These are phyloP conservation scores for Ernsta delagoae DNA, from an alignment of 2,888 invertebrate species.

Conservation along the genomic window DNA sequence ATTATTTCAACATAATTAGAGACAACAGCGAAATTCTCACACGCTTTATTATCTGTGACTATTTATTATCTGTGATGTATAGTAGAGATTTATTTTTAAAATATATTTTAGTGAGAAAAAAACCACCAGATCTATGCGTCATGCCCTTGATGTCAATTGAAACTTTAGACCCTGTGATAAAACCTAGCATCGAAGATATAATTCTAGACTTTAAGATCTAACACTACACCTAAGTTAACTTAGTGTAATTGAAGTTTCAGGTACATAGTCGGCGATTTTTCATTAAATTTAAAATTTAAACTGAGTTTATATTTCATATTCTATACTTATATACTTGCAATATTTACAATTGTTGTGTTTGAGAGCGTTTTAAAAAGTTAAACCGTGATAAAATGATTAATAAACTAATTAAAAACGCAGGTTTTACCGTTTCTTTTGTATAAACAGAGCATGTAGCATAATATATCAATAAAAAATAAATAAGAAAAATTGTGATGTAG, in stretches of 20 bases:
- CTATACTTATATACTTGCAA: slow-evolving; percentile 55
- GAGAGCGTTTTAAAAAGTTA: slow-evolving; percentile 53
- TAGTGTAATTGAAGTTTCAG: slow-evolving; percentile 83
- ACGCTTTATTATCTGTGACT: slow-evolving; percentile 30
- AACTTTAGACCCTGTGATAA: slow-evolving; percentile 77
- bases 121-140: slow-evolving; percentile 47
- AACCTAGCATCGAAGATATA: slow-evolving; percentile 76
- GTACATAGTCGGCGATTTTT: slow-evolving; percentile 79
- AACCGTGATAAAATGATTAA: neutral
- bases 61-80: slow-evolving; percentile 11
- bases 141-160: slow-evolving; percentile 54
- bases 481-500: slow-evolving; percentile 25
- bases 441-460: neutral
- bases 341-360: slow-evolving; percentile 64
- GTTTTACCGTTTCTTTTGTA: neutral
- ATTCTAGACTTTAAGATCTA: slow-evolving; percentile 74
- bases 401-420: neutral
- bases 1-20: slow-evolving; percentile 44
- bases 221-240: slow-evolving; percentile 75
- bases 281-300: slow-evolving; percentile 55
- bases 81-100: slow-evolving; percentile 10
- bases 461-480: slow-evolving; percentile 14
- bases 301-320: slow-evolving; percentile 55
- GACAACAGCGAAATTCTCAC: slow-evolving; percentile 70
- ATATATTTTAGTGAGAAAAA: slow-evolving; percentile 22